Evolutionary conservation across 1,140 invertebrate genomes (phyloP).

Genomic region (Anastatus disparis): DNA sequence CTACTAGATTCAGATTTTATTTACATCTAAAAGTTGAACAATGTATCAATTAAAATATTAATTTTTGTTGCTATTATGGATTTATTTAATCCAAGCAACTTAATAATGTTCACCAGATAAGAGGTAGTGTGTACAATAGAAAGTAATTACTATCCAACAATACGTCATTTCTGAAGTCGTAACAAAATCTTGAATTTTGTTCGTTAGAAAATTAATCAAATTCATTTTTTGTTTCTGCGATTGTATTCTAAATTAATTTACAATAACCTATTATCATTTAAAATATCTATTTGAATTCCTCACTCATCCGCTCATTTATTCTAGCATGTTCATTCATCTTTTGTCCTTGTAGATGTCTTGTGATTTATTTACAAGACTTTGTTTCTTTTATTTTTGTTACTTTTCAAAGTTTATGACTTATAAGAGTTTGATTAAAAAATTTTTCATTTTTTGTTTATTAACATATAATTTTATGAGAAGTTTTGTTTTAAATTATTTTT

Average conservation of each 20-base stretch:
- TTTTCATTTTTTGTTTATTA: conserved; percentile 17
- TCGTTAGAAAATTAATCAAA: not conserved
- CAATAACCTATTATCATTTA: conserved; percentile 46
- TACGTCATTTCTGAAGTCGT: not conserved
- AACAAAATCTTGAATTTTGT: not conserved
- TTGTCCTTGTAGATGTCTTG: not conserved
- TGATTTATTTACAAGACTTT: conserved; percentile 1
- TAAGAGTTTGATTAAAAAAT: conserved; percentile 3
- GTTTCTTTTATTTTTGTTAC: not conserved
- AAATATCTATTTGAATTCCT: conserved; percentile 52
- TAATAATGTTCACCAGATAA: not conserved
- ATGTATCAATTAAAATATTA: conserved; percentile 25
- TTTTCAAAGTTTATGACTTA: not conserved
- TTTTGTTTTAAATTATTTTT: too few relatives aligned
- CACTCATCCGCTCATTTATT: conserved; percentile 36
- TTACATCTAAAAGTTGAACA: conserved; percentile 59
- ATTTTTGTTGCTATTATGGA: conserved; percentile 2
- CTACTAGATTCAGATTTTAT: conserved; percentile 60
- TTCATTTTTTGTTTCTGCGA: not conserved
- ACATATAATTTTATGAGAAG: conserved; percentile 20
- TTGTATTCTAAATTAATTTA: conserved; percentile 34
- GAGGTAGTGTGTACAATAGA: conserved; percentile 6
- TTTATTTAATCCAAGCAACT: conserved; percentile 10
- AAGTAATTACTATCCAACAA: conserved; percentile 5
- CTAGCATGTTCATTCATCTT: conserved; percentile 33